A percentile compares a stretch with the other conserved stretches of the same genome.
Conservation (phyloP, 2,888 invertebrate species). For the Monochamus alternatus region DNA sequence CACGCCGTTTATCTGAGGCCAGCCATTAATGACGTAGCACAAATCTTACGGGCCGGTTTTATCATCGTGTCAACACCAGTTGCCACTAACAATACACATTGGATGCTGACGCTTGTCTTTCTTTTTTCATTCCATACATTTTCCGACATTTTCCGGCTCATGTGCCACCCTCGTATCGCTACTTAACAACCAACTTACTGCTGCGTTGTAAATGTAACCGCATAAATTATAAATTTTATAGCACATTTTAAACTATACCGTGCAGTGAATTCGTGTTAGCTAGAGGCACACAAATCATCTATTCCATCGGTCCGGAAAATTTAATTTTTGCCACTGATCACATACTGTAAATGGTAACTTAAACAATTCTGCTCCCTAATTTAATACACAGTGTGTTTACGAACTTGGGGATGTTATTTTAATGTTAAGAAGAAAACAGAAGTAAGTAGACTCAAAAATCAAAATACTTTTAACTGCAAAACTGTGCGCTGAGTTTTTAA, state of each 20-base stretch:
- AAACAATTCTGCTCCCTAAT: background rate
- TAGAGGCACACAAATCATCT: background rate
- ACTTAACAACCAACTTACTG: slow-evolving; percentile 30
- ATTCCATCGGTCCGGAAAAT: too few relatives aligned
- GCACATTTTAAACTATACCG: background rate
- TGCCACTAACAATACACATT: slow-evolving; percentile 66
- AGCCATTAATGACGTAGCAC: slow-evolving; percentile 67
- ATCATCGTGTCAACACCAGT: slow-evolving; percentile 70
- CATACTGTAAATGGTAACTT: too few relatives aligned
- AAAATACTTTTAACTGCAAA: too few relatives aligned
- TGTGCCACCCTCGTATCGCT: slow-evolving; percentile 38
- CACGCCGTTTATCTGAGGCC: slow-evolving; percentile 66
- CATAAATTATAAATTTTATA: slow-evolving; percentile 11
- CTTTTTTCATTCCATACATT: slow-evolving; percentile 41
- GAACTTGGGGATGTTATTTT: too few relatives aligned
- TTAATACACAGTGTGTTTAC: background rate
- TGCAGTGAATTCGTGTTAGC: background rate
- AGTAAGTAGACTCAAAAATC: too few relatives aligned
- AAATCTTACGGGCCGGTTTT: slow-evolving; percentile 67
- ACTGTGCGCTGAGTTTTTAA: too few relatives aligned
- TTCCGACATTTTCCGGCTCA: slow-evolving; percentile 44
- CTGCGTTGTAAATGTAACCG: background rate
- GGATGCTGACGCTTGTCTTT: slow-evolving; percentile 55
- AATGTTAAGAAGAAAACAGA: too few relatives aligned
- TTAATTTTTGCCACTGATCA: too few relatives aligned